Conservation (phyloP, 2,113 vertebrate genomes). For the Podarcis muralis region DNA sequence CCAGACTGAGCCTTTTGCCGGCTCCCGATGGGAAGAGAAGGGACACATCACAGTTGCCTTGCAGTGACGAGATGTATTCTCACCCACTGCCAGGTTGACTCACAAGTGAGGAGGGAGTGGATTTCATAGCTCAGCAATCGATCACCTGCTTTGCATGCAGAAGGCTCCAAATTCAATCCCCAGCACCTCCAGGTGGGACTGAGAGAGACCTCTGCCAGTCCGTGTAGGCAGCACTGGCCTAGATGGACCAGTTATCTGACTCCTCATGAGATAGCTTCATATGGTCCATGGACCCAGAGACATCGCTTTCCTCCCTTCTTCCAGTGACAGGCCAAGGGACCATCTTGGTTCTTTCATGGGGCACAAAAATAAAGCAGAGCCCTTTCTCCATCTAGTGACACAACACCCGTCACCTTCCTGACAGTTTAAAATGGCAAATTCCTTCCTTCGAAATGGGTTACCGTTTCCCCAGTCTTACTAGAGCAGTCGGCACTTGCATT, state of each 20-base stretch:
- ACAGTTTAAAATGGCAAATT: background rate
- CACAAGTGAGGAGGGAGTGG: background rate
- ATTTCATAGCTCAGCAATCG: background rate
- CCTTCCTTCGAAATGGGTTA: background rate
- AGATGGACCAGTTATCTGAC: too few species aligned
- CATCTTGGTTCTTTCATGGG: too few species aligned
- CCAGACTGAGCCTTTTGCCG: too few species aligned
- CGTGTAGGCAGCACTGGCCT: too few species aligned
- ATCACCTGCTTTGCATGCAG: too few species aligned
- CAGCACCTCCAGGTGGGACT: too few species aligned
- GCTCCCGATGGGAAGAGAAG: background rate
- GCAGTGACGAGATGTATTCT: background rate
- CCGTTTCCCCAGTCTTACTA: background rate
- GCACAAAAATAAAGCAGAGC: too few species aligned
- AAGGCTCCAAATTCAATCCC: too few species aligned
- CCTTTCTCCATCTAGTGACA: background rate
- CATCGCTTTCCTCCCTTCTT: background rate
- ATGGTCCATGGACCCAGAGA: too few species aligned
- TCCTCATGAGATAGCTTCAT: too few species aligned
- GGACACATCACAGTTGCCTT: background rate
- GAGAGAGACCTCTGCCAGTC: too few species aligned
- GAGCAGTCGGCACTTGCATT: background rate
- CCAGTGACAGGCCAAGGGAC: background rate
- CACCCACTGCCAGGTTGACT: background rate
- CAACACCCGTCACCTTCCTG: background rate